Percentiles rank a stretch among this genome's conserved stretches.
Conservation (phyloP, 2,888 invertebrate genomes). For the Lithophane leautieri region DNA sequence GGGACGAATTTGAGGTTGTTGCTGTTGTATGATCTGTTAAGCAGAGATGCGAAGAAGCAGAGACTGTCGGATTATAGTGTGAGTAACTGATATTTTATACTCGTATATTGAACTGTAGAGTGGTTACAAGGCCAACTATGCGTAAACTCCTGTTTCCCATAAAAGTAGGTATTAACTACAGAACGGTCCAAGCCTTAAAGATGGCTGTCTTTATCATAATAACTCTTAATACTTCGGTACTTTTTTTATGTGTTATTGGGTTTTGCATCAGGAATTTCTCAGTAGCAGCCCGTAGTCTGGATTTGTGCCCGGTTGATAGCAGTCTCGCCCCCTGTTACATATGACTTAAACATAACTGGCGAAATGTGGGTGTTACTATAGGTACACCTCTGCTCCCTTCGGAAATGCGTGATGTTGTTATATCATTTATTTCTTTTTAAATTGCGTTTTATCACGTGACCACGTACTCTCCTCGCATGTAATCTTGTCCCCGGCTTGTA, state of each 20-base stretch:
- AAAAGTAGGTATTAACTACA: background rate
- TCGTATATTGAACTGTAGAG: background rate
- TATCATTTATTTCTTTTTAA: background rate
- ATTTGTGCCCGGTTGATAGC: too few relatives aligned
- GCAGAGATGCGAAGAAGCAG: conserved; percentile 92
- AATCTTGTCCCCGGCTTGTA: background rate
- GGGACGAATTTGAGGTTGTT: conserved; percentile 91
- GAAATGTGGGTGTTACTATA: background rate
- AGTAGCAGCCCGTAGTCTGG: too few relatives aligned
- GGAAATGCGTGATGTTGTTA: too few relatives aligned
- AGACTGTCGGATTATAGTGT: conserved; percentile 91
- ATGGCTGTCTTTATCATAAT: background rate
- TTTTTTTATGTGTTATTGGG: too few relatives aligned
- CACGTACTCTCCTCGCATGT: background rate
- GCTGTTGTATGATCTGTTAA: conserved; percentile 91
- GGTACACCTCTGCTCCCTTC: background rate
- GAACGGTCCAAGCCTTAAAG: background rate
- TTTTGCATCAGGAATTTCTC: background rate
- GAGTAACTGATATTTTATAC: conserved; percentile 72
- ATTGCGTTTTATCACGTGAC: conserved; percentile 11
- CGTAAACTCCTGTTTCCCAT: too few relatives aligned
- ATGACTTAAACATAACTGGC: background rate
- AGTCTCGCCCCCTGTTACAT: too few relatives aligned
- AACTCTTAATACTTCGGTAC: background rate
- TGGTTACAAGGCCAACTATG: background rate